phyloP scores from a whole-genome alignment of 1,140 invertebrate species.

The Hesperophylax magnus region DNA sequence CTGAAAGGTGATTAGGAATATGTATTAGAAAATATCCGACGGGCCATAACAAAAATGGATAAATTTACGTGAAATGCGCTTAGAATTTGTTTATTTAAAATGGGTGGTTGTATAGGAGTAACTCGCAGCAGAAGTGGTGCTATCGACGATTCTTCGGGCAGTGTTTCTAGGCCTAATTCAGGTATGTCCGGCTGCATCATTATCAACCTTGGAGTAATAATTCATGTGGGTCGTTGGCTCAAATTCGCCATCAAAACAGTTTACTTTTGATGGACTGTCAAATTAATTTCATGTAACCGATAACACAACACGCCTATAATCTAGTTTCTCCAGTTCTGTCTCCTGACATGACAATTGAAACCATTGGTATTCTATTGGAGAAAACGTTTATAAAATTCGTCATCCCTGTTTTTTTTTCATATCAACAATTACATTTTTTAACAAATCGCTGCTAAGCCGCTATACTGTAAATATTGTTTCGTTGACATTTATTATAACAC shows the following conservation, averaged over 20 bases:
- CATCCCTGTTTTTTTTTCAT: neutral
- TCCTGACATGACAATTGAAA: neutral
- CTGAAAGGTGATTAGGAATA: conserved; percentile 49
- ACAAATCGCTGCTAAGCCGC: too few relatives aligned
- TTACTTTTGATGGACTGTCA: neutral
- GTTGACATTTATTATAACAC: too few relatives aligned
- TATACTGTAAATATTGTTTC: too few relatives aligned
- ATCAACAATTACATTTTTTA: neutral
- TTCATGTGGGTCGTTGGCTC: conserved; percentile 42
- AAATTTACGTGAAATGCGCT: conserved; percentile 46
- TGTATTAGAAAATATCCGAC: conserved; percentile 34
- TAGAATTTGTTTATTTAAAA: conserved; percentile 66
- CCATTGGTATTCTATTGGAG: neutral
- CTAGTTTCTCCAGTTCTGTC: neutral
- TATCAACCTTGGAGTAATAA: conserved; percentile 47
- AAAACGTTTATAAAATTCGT: neutral
- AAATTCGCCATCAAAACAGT: conserved; percentile 5
- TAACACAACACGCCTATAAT: too few relatives aligned
- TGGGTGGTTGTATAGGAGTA: conserved; percentile 89
- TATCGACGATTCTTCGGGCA: conserved; percentile 82
- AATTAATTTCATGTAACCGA: too few relatives aligned
- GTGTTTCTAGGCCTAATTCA: conserved; percentile 82
- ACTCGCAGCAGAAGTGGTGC: conserved; percentile 83
- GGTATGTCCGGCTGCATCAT: conserved; percentile 70
- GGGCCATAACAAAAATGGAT: conserved; percentile 34